Base-by-base conservation (phyloP, 2,113 vertebrate genomes). In the Pedetes capensis region DNA sequence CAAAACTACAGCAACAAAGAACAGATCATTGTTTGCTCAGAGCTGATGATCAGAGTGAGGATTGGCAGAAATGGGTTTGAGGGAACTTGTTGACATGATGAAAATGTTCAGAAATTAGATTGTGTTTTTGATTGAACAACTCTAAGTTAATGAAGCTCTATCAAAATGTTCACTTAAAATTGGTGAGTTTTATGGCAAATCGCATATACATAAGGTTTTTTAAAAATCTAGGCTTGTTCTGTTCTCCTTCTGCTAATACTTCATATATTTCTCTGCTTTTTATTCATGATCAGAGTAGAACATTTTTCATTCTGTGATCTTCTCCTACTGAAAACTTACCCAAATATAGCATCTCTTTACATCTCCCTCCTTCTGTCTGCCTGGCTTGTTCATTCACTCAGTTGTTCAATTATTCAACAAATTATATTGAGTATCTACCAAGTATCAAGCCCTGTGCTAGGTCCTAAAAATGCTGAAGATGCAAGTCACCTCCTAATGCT, bases 371-470 rank as follows among this genome's bases (percentile, higher is more conserved):
- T 96, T 96, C 91, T 96, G 86, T 95, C 93, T 94, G 82, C 92
- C 93, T 96, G 92, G 78, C 87, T 95, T 64, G 25, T 86, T 96
- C 92, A 89, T 94, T 96, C 91, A 93, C 37, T 94, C 89, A 87
- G 34, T 94, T 94, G 95, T 96, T 97, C 94, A 93, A 71, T 94
- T 97, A 95, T 91, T 97, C 93, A 94, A 89, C n/a, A 74, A 91
- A 93, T 89, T 83, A 93, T 74, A 95, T 51, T 49, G 61, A 86
- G 74, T 74, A 66, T 68, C 89, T 83, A 84, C 91, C 53, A 68
- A 95, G 71, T 22, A 81, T 76, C 64, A 55, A 71, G 16, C 63
- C 80, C 57, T 53, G 66, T 9, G 34, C 78, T 79, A 72, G 78
- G 72, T 87, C 78, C 55, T 75, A 72, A 74, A 72, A 63, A 81